These are phyloP conservation scores for Ectemnius lituratus DNA, from an alignment of 2,888 invertebrate species.

Conservation along the genomic window DNA sequence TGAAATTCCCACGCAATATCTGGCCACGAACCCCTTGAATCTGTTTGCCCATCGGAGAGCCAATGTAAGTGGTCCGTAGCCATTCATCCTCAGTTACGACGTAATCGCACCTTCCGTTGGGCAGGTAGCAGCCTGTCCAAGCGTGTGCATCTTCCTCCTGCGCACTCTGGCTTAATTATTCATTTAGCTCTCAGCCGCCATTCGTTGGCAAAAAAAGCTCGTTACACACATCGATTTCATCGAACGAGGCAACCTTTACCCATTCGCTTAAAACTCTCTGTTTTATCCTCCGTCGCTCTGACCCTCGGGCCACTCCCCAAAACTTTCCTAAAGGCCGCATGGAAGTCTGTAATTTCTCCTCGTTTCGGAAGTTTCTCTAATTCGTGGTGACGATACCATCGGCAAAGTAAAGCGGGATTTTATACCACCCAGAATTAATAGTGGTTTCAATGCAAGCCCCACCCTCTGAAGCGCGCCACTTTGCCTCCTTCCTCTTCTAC, in stretches of 20 bases:
- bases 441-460: too few species aligned
- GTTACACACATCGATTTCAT: constrained; percentile 37
- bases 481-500: too few species aligned
- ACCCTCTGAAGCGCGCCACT: too few species aligned
- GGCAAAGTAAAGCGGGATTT: too few species aligned
- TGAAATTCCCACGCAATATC: constrained; percentile 17
- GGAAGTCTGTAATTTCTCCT: too few species aligned
- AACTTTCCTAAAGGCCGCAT: not conserved
- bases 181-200: constrained; percentile 26
- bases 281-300: not conserved
- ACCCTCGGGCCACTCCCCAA: not conserved
- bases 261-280: not conserved
- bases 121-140: constrained; percentile 21
- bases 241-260: constrained; percentile 6
- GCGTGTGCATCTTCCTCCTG: constrained; percentile 21
- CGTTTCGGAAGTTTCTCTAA: too few species aligned
- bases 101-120: constrained; percentile 28
- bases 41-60: constrained; percentile 16
- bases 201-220: constrained; percentile 25
- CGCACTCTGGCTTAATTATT: constrained; percentile 38
- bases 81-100: constrained; percentile 24
- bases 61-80: constrained; percentile 11
- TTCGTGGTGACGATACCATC: too few species aligned
- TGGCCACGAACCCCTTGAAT: constrained; percentile 14
- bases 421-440: too few species aligned